A percentile compares a stretch with the other conserved stretches of the same genome.
Evolutionary conservation across 2,888 invertebrate species (phyloP).

Genomic region (Caenorhabditis panamensis): DNA sequence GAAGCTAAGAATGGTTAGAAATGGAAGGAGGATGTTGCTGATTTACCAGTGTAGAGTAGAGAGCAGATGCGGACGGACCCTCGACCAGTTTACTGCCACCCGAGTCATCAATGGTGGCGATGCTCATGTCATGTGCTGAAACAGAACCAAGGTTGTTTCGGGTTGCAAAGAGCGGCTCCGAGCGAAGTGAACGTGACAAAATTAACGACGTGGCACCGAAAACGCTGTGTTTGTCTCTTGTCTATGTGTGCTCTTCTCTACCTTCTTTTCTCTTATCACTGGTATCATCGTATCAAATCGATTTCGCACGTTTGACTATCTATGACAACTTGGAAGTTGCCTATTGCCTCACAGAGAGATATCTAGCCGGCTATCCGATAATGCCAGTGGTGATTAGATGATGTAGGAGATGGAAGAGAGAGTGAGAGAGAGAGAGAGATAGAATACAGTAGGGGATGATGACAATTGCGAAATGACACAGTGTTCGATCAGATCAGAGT

Average conservation of each 20-base stretch:
- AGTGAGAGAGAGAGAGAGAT: conserved; percentile 4
- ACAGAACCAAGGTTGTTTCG: background rate
- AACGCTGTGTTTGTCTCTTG: conserved; percentile 35
- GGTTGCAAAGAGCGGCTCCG: background rate
- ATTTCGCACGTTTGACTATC: conserved; percentile 22
- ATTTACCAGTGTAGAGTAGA: conserved; percentile 27
- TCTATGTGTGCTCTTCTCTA: conserved; percentile 43
- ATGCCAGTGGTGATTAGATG: background rate
- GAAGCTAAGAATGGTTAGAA: background rate
- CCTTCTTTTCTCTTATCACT: conserved; percentile 38
- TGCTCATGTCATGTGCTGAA: conserved; percentile 56
- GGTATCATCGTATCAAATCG: conserved; percentile 41
- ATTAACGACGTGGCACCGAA: conserved; percentile 46
- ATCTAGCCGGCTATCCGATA: no score
- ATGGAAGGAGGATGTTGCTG: background rate
- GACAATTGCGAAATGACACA: background rate
- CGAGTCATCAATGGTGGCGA: conserved; percentile 42
- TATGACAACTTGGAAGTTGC: no score
- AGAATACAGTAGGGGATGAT: background rate
- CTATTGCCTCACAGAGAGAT: no score
- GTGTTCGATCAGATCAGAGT: background rate
- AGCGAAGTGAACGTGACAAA: conserved; percentile 40
- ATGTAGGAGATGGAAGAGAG: background rate
- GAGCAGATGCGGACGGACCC: conserved; percentile 18
- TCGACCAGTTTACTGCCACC: conserved; percentile 27